A percentile compares a stretch with the other conserved stretches of the same genome.
phyloP scores from a whole-genome alignment of 2,113 vertebrate genomes.

The Corythoichthys haematopterus region DNA sequence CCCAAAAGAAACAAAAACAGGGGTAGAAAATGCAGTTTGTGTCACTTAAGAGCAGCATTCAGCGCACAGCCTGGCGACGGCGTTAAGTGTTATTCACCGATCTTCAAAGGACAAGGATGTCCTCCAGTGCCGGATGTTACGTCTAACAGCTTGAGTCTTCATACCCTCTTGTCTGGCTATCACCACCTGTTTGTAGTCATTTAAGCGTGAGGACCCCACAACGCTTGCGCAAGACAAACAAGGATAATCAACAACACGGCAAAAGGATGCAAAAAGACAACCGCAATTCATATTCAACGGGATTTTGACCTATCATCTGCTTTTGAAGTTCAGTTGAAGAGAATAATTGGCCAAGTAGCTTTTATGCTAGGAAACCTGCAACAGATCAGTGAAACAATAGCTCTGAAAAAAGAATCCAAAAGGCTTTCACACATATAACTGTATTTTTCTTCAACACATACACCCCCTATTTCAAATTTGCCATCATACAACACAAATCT shows the following conservation, averaged over 20 bases:
- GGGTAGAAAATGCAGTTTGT: slow-evolving; percentile 24
- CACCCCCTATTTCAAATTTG: not conserved
- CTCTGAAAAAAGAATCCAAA: not conserved
- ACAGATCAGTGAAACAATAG: not conserved
- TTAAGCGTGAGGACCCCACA: slow-evolving; percentile 44
- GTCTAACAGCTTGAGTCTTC: slow-evolving; percentile 53
- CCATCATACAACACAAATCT: not conserved
- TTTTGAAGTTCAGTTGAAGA: slow-evolving; percentile 2
- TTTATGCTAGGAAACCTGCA: not conserved
- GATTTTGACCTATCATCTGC: slow-evolving; percentile 40
- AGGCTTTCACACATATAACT: not conserved
- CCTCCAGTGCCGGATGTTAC: slow-evolving; percentile 54
- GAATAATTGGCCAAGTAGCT: not conserved
- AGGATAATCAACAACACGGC: slow-evolving; percentile 41
- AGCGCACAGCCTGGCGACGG: slow-evolving; percentile 37
- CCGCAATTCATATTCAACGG: slow-evolving; percentile 33
- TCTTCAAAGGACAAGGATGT: slow-evolving; percentile 52
- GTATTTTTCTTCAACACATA: not conserved
- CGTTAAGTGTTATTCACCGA: slow-evolving; percentile 56
- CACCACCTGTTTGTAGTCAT: slow-evolving; percentile 50
- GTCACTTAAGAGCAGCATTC: slow-evolving; percentile 24
- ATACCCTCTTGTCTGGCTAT: slow-evolving; percentile 52
- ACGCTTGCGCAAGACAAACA: slow-evolving; percentile 34
- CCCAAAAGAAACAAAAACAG: slow-evolving; percentile 19
- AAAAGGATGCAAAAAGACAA: slow-evolving; percentile 33